Percentiles rank a stretch among this genome's conserved stretches.
Evolutionary conservation across 2,888 invertebrate species (phyloP).

Genomic region (Parascotia fuliginaria): DNA sequence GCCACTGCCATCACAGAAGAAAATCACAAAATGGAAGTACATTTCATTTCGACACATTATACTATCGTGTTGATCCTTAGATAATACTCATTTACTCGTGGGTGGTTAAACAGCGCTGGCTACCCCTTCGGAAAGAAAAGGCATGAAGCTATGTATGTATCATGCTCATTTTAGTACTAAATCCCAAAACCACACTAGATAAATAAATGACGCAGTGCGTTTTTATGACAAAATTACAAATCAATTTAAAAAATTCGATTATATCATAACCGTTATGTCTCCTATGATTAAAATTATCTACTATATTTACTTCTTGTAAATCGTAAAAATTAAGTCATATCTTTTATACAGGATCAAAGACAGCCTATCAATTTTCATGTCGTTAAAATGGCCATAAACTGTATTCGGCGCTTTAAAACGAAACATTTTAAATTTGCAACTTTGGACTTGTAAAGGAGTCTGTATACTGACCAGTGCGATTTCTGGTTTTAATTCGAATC

Average conservation of each 20-base stretch:
- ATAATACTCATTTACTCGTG: no score
- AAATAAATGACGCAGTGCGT: no score
- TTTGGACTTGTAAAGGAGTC: constrained; percentile 11
- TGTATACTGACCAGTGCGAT: constrained; percentile 8
- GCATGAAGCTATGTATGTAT: no score
- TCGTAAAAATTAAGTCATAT: constrained; percentile 26
- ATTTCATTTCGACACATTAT: no score
- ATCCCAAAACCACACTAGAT: no score
- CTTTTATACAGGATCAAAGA: constrained; percentile 30
- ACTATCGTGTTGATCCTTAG: no score
- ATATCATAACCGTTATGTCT: not conserved
- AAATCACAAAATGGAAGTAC: no score
- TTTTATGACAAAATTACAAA: not conserved
- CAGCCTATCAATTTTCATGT: constrained; percentile 42
- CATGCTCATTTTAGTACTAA: no score
- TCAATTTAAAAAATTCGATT: not conserved
- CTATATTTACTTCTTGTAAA: not conserved
- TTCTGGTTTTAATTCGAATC: no score
- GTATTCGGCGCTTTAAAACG: constrained; percentile 39
- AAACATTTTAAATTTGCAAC: constrained; percentile 38
- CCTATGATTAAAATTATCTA: not conserved
- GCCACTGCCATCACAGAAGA: no score
- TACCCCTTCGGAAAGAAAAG: no score
- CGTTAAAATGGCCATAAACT: constrained; percentile 41
- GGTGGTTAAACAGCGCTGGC: no score